Percentiles rank a stretch among this genome's conserved stretches.
phyloP scores from a whole-genome alignment of 2,113 vertebrate genomes.

The Anolis carolinensis region DNA sequence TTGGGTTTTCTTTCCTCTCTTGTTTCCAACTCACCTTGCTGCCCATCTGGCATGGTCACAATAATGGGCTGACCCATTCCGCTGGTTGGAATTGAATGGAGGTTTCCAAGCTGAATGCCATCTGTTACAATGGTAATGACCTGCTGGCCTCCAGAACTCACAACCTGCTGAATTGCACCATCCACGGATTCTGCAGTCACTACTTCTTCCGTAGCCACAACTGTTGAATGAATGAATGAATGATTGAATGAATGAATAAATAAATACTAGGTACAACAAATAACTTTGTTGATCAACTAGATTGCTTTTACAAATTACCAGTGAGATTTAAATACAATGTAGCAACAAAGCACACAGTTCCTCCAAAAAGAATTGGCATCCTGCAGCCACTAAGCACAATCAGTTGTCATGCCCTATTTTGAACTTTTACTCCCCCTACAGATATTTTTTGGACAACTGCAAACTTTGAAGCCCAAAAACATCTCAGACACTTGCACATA shows the following conservation, averaged over 20 bases:
- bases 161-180: conserved; percentile 88
- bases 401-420: too few relatives aligned
- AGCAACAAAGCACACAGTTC: too few relatives aligned
- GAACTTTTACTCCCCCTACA: too few relatives aligned
- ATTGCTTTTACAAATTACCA: conserved; percentile 20
- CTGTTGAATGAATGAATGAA: conserved; percentile 62
- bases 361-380: too few relatives aligned
- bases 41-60: conserved; percentile 90
- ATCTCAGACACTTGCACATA: too few relatives aligned
- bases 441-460: too few relatives aligned
- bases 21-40: conserved; percentile 80
- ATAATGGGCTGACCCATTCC: conserved; percentile 89
- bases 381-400: too few relatives aligned
- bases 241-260: too few relatives aligned
- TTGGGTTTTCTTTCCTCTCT: background rate
- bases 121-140: conserved; percentile 92
- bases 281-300: conserved; percentile 9
- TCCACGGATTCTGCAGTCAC: conserved; percentile 89
- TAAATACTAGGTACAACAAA: background rate
- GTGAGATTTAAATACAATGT: background rate
- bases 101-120: conserved; percentile 86
- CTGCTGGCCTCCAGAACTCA: conserved; percentile 89
- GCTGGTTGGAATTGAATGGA: conserved; percentile 84
- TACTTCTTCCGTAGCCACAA: conserved; percentile 87
- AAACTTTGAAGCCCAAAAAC: too few relatives aligned